Base-by-base conservation (phyloP, 2,113 vertebrate genomes). In the Puntigrus tetrazona region DNA sequence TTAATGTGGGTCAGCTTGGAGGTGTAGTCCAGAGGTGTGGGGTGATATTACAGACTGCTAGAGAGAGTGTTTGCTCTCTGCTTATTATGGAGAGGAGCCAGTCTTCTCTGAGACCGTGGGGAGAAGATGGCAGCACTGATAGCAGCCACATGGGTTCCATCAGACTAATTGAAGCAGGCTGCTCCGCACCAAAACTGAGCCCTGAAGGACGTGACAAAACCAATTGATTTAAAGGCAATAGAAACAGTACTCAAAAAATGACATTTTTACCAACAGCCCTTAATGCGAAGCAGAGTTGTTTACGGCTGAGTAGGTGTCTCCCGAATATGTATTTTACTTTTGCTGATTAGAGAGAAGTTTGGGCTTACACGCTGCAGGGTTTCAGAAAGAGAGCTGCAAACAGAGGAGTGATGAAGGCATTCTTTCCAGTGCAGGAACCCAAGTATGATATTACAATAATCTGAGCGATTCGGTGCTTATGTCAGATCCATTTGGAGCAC, bases 131-230 rank as follows among this genome's bases (percentile, higher is more conserved):
- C 87, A 82, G 88, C 4, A 67, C 86, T 89, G 91, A 91, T 90
- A 90, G 86, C 47, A 72, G 88, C 88, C 91, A 92, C 89, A 89
- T 92, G 89, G 87, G 85, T 90, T 89, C 87, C 86, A 92, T 91
- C 91, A 92, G 55, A 63, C 88, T 92, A 92, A 92, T 88, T 89
- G 89, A 91, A 92, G 90, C 91, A 90, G 87, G 75, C 90, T 92
- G 90, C 81, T 83, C 81, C 20, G 85, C 69, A 80, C 83, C 81
- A 82, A 87, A 78, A 27, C 50, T 80, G 81, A 86, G 85, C 86
- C 86, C 87, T 78, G 86, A 89, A 89, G 81, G 89, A 88, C 88
- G 90, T 83, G 88, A 91, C 90, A 89, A 90, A 92, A 90, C 65
- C 83, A 90, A 90, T 88, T 88, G 89, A 89, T 87, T 89, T 87